Conservation (phyloP, 2,888 invertebrate species). For the Serripes groenlandicus region DNA sequence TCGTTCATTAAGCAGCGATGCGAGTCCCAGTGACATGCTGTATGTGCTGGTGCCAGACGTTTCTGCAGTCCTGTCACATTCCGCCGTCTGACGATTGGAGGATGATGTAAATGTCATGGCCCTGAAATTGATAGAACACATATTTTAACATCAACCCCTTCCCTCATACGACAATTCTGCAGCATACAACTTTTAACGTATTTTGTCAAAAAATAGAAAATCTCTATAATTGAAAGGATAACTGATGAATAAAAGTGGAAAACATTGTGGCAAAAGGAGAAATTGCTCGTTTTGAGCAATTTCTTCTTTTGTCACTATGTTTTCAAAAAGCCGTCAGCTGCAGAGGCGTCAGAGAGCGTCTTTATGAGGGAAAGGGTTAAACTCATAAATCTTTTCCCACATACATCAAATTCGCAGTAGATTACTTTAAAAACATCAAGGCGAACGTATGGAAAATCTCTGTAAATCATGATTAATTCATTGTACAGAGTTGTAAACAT, state of each 20-base stretch:
- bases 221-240: not conserved
- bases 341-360: not conserved
- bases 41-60: conserved; percentile 89
- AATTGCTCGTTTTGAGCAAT: not conserved
- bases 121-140: too few relatives aligned
- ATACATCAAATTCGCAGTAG: too few relatives aligned
- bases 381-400: too few relatives aligned
- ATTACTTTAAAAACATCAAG: too few relatives aligned
- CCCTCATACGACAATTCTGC: too few relatives aligned
- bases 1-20: conserved; percentile 92
- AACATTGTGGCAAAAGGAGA: not conserved
- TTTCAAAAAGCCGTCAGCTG: not conserved
- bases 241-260: not conserved
- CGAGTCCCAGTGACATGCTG: conserved; percentile 91
- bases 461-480: too few relatives aligned
- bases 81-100: conserved; percentile 64
- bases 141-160: too few relatives aligned
- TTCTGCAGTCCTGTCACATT: conserved; percentile 12
- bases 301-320: not conserved
- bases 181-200: too few relatives aligned
- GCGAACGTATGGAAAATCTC: too few relatives aligned
- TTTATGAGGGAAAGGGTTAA: not conserved
- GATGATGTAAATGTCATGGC: conserved; percentile 40
- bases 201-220: too few relatives aligned
- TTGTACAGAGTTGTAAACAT: too few relatives aligned